Base-by-base conservation (phyloP, 2,113 vertebrate species). In the Prionailurus bengalensis region DNA sequence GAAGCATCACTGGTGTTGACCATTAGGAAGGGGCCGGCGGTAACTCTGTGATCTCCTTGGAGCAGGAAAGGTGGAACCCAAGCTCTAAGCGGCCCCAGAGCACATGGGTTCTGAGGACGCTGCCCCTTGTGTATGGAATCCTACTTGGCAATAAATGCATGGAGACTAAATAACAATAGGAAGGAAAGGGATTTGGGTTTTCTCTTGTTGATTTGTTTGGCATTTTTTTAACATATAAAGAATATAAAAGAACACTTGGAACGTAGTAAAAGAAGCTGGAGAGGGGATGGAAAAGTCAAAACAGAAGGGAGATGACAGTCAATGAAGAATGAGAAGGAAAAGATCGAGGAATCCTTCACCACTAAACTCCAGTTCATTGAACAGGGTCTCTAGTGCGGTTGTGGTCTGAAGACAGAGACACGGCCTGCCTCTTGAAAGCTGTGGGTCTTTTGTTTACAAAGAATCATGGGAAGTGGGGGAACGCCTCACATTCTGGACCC, bases 11-110 rank as follows among this genome's bases (percentile, higher is more conserved):
- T 36, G 25, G 48, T 23, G 29, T 9, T 0, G 51, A 33, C 45
- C 29, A 6, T 3, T 1, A 14, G 45, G 33, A 53, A 48, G 68
- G 7, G 8, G 19, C 27, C 33, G 4, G 1, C 2, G 85, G 81
- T 23, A 21, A 48, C 29, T 31, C 1, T 2, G 7, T 17, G 29
- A 66, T 29, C 51, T 87, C 74, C 63, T 2, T 13, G 17, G 33
- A 83, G 27, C 45, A 1, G 7, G 4, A 29, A 16, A 36, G 42
- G 39, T n/a, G 39, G 42, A 11, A 45, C 2, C 45, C 73, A 15
- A 1, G 33, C 45, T 31, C 0, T 12, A 21, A 58, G 33, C 29
- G 4, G 14, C 55, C 1, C 1, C 1, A 1, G 19, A 45, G 19
- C 31, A n/a, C 79, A 68, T 1, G 33, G 4, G 42, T 4, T 48